Conservation (phyloP, 2,888 invertebrate genomes). For the Orthosia gothica region DNA sequence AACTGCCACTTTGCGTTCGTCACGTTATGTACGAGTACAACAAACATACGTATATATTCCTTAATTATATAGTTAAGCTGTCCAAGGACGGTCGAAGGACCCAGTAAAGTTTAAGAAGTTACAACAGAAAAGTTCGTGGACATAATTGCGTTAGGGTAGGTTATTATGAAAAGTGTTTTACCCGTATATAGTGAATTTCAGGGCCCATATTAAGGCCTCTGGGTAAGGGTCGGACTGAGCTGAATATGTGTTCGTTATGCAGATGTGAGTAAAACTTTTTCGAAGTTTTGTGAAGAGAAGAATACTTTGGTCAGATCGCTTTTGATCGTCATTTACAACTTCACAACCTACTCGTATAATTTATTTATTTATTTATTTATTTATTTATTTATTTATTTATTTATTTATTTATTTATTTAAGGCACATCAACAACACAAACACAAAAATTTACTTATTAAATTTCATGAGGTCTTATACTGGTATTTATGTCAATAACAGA, state of each 20-base stretch:
- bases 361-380: no score
- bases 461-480: no score
- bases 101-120: slow-evolving; percentile 35
- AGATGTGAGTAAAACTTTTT: not conserved
- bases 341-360: no score
- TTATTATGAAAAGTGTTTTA: slow-evolving; percentile 27
- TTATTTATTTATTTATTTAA: no score
- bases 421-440: no score
- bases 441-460: no score
- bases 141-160: slow-evolving; percentile 12
- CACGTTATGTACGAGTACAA: slow-evolving; percentile 33
- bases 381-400: no score
- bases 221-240: not conserved
- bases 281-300: no score
- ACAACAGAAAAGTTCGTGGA: slow-evolving; percentile 43
- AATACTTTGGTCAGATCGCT: no score
- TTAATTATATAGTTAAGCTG: slow-evolving; percentile 57
- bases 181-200: not conserved
- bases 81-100: slow-evolving; percentile 31
- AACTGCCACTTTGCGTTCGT: slow-evolving; percentile 53
- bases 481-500: no score
- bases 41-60: slow-evolving; percentile 37
- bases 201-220: not conserved
- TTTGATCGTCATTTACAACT: no score
- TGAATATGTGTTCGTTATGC: not conserved